Evolutionary conservation across 2,888 invertebrate genomes (phyloP).

Genomic region (Entomobrya multifasciata): DNA sequence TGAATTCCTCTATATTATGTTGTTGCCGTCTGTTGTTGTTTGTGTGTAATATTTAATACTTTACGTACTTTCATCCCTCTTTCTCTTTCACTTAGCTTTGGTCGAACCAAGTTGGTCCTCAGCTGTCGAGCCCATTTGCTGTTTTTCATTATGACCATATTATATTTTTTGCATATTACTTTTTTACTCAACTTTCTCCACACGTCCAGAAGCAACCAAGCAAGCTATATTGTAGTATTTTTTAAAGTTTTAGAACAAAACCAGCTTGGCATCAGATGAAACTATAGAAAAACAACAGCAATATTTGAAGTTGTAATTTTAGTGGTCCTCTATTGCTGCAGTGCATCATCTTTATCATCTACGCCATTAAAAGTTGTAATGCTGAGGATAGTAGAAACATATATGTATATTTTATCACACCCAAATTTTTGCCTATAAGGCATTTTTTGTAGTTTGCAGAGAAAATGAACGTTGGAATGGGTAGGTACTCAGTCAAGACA

Average conservation of each 20-base stretch:
- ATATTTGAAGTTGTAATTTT: slow-evolving; percentile 29
- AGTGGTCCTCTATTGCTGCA: too few species aligned
- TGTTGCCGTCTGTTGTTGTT: slow-evolving; percentile 7
- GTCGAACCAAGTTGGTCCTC: slow-evolving; percentile 59
- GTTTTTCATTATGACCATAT: slow-evolving; percentile 66
- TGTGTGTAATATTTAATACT: slow-evolving; percentile 54
- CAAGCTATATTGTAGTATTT: neutral
- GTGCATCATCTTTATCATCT: slow-evolving; percentile 51
- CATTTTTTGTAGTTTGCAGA: slow-evolving; percentile 26
- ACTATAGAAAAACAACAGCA: slow-evolving; percentile 9
- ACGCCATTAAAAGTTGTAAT: slow-evolving; percentile 7
- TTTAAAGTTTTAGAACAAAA: slow-evolving; percentile 20
- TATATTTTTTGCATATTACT: slow-evolving; percentile 62
- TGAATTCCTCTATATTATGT: neutral
- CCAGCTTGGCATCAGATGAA: too few species aligned
- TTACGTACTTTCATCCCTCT: slow-evolving; percentile 56
- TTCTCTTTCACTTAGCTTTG: slow-evolving; percentile 17
- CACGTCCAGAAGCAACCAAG: slow-evolving; percentile 8
- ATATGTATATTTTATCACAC: too few species aligned
- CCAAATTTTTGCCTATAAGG: neutral
- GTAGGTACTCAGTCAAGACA: too few species aligned
- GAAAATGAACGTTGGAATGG: slow-evolving; percentile 1
- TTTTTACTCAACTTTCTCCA: slow-evolving; percentile 52
- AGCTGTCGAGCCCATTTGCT: slow-evolving; percentile 66
- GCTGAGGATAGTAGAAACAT: too few species aligned